Percentiles rank a stretch among this genome's conserved stretches.
These are phyloP conservation scores for Leucophenga montana DNA, from an alignment of 2,888 invertebrate species.

Conservation along the genomic window DNA sequence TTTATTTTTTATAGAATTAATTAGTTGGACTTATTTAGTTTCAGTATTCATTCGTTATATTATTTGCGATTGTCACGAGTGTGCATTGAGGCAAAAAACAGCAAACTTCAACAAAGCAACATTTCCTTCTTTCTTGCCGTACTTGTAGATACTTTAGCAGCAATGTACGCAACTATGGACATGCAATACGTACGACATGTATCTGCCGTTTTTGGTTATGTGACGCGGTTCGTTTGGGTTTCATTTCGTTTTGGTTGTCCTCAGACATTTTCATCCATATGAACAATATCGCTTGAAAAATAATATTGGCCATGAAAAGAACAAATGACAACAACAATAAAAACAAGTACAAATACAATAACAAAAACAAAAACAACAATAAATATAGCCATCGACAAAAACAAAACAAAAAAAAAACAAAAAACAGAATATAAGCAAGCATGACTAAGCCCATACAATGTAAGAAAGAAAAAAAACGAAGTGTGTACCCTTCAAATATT, in stretches of 20 bases:
- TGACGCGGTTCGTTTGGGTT: slow-evolving; percentile 6
- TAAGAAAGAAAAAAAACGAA: no score
- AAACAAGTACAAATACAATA: no score
- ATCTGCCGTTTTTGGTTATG: slow-evolving; percentile 2
- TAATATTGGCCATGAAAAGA: slow-evolving; percentile 27
- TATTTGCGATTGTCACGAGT: slow-evolving; percentile 65
- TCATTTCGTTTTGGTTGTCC: not conserved
- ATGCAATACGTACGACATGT: slow-evolving; percentile 3
- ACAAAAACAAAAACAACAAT: slow-evolving; percentile 7
- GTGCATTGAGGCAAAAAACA: slow-evolving; percentile 61
- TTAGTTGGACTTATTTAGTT: slow-evolving; percentile 21
- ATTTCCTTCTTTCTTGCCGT: slow-evolving; percentile 35
- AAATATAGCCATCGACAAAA: not conserved
- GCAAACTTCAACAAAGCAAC: slow-evolving; percentile 65
- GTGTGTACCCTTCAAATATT: no score
- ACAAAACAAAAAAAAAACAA: not conserved
- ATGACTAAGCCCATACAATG: slow-evolving; percentile 10
- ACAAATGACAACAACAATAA: slow-evolving; percentile 16
- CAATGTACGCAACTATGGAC: not conserved
- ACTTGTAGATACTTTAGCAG: slow-evolving; percentile 1
- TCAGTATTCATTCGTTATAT: not conserved
- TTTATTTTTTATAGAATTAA: slow-evolving; percentile 33
- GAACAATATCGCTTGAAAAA: slow-evolving; percentile 19
- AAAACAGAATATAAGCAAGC: not conserved
- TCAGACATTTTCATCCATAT: not conserved